Base-by-base conservation (phyloP, 2,797 vertebrate species). In the Perodicticus potto region DNA sequence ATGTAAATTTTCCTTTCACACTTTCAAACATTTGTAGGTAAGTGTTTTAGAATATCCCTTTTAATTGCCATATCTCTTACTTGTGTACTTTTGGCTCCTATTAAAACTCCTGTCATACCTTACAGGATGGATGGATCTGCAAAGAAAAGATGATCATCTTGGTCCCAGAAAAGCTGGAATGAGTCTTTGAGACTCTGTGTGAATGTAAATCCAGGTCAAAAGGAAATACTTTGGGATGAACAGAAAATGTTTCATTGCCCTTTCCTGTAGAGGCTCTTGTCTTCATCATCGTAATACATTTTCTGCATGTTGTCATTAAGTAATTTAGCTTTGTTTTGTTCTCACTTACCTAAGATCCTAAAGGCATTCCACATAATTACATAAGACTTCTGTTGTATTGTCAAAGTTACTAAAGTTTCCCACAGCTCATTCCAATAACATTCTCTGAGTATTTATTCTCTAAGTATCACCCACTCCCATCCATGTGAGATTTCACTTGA, bases 181-280 rank as follows among this genome's bases (percentile, higher is more conserved):
- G 20, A 78, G 43, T 72, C 20, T 83, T 61, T 81, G 45, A 49
- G 13, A 82, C 61, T 84, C 67, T 77, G 10, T 77, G 32, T 80
- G 59, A 57, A 8, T 53, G 23, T 88, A 92, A 96, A 93, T 25
- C 2, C n/a, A 92, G 14, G 81, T 90, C 89, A 95, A 70, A 91
- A 82, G 65, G 61, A 78, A 93, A 82, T 32, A 78, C 40, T 87
- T 77, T 29, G 37, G 77, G 65, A 83, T 67, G 53, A 90, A 72
- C 10, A 49, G 32, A 59, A 59, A 40, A 53, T 76, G 19, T 87
- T 83, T 55, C 17, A 19, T 37, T 76, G 74, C 1, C 14, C 37
- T 53, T 94, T 55, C 19, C 29, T 65, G 3, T 17, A 16, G 59
- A 90, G 20, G 69, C 25, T 45, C 78, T 89, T 43, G 70, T 83